Conservation (phyloP, 2,113 vertebrate genomes). For the Passerina amoena region DNA sequence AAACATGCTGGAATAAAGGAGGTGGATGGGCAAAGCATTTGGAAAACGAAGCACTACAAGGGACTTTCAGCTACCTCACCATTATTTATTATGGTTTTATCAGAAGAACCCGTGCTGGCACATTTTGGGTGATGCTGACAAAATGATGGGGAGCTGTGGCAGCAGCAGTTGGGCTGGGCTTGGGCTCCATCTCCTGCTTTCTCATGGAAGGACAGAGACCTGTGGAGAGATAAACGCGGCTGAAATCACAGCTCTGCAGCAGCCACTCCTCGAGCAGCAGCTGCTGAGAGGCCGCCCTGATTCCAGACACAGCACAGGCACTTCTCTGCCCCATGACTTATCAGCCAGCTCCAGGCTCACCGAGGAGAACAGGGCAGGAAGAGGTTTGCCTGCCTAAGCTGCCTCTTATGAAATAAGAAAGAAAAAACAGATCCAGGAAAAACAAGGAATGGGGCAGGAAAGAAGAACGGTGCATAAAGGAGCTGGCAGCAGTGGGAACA, state of each 20-base stretch:
- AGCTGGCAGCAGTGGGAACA: not conserved
- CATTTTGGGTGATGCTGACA: not conserved
- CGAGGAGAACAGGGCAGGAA: not conserved
- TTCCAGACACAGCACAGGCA: not conserved
- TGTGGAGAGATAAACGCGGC: not conserved
- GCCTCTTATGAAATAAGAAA: not conserved
- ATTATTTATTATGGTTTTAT: not conserved
- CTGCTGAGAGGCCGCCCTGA: not conserved
- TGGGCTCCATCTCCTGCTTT: conserved; percentile 39
- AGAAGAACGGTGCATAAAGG: not conserved
- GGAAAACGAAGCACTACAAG: not conserved
- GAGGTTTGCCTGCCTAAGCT: not conserved
- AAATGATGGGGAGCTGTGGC: not conserved
- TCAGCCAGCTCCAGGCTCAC: not conserved
- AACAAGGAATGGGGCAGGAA: not conserved
- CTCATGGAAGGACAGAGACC: not conserved
- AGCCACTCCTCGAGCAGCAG: not conserved
- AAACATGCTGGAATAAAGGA: not conserved
- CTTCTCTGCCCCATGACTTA: not conserved
- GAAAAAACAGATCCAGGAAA: not conserved
- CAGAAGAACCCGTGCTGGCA: not conserved
- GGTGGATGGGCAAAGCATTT: not conserved
- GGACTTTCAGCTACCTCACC: not conserved
- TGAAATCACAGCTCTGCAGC: not conserved
- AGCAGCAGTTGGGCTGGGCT: not conserved